These are phyloP conservation scores for Axinella damicornis DNA, from an alignment of 37 sponge, comb jelly and placozoan genomes.

Conservation along the genomic window DNA sequence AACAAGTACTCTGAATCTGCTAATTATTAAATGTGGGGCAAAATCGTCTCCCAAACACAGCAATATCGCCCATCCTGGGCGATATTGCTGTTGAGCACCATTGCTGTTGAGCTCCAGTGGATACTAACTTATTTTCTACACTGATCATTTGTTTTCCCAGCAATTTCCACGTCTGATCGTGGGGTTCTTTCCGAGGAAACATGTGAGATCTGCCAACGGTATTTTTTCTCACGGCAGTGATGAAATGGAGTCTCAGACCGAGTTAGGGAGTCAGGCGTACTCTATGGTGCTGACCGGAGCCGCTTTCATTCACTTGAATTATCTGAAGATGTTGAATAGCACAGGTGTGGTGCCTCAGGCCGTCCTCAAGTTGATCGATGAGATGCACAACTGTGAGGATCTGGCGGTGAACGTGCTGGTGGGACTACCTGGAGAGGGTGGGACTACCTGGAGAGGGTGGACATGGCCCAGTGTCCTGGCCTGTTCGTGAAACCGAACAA, in stretches of 20 bases:
- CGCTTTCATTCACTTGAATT: slow-evolving; percentile 28
- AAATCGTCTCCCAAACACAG: no score
- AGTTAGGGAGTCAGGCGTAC: slow-evolving; percentile 8
- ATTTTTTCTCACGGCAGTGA: slow-evolving; percentile 12
- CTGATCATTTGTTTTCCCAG: no score
- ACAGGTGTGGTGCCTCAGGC: neutral
- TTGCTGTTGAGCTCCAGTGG: no score
- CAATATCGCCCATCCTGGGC: no score
- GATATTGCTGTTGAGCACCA: neutral
- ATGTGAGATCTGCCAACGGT: slow-evolving; percentile 1
- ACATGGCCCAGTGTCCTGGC: slow-evolving; percentile 7
- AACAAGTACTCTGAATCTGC: no score
- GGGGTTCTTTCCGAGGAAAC: slow-evolving; percentile 30
- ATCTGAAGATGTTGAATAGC: slow-evolving; percentile 30
- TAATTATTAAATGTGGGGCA: no score
- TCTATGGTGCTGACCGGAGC: slow-evolving; percentile 33
- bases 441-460: slow-evolving; percentile 4
- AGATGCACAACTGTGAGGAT: slow-evolving; percentile 38
- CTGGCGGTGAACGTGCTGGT: slow-evolving; percentile 33
- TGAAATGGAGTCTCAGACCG: neutral
- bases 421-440: no score
- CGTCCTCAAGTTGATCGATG: slow-evolving; percentile 15
- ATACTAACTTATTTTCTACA: neutral
- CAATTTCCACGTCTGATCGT: slow-evolving; percentile 23
- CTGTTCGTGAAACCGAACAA: slow-evolving; percentile 16